Evolutionary conservation across 1,140 invertebrate species (phyloP).

Genomic region (Aphis gossypii): DNA sequence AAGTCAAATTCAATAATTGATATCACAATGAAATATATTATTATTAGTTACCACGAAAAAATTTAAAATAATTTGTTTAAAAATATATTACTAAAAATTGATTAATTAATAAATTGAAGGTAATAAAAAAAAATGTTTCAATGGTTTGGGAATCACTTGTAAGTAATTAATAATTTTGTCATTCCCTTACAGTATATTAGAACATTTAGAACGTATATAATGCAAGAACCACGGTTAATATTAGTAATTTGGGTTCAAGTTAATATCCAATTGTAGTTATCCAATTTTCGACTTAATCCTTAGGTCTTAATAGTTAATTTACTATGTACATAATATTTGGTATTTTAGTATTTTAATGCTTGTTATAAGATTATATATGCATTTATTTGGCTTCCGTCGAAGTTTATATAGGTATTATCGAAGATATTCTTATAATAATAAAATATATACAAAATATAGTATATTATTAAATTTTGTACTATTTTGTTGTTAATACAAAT

Average conservation of each 20-base stretch:
- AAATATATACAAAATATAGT: neutral
- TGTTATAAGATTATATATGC: neutral
- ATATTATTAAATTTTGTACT: neutral
- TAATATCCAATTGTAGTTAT: neutral
- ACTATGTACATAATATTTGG: neutral
- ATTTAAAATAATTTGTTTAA: too few species aligned
- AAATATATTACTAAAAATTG: neutral
- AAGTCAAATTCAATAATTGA: neutral
- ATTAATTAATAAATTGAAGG: neutral
- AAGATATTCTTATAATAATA: neutral
- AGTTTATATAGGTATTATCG: neutral
- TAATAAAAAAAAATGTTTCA: neutral
- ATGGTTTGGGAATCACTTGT: neutral
- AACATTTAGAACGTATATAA: neutral
- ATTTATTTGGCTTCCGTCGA: neutral
- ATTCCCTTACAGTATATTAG: neutral
- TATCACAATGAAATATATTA: neutral
- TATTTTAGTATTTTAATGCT: neutral
- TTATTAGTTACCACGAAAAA: neutral
- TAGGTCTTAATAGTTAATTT: neutral
- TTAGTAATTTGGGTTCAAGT: neutral
- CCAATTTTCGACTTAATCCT: neutral
- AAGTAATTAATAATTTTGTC: neutral
- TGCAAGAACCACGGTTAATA: neutral
- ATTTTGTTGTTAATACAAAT: neutral